Conservation (phyloP, 2,888 invertebrate genomes). For the Acleris emargana region DNA sequence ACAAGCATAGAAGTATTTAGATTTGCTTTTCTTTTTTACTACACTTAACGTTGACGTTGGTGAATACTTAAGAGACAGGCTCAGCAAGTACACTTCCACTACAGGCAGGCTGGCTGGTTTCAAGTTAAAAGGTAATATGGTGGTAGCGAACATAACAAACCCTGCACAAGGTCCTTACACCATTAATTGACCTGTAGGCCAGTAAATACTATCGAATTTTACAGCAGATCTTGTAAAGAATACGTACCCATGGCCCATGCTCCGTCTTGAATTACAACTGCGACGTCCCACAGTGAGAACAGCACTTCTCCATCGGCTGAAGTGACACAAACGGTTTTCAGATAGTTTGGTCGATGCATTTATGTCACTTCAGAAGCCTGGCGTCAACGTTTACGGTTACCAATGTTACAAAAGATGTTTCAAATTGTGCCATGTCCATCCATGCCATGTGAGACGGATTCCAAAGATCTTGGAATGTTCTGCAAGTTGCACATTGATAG, state of each 20-base stretch:
- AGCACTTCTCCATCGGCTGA: slow-evolving; percentile 1
- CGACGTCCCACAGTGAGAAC: slow-evolving; percentile 37
- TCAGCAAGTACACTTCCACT: too few species aligned
- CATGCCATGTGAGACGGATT: too few species aligned
- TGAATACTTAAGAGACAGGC: too few species aligned
- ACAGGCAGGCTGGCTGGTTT: too few species aligned
- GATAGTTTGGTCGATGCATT: slow-evolving; percentile 29
- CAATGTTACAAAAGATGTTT: neutral
- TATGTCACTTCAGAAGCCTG: slow-evolving; percentile 35
- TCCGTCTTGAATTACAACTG: slow-evolving; percentile 46
- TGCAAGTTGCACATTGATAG: too few species aligned
- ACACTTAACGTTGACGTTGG: too few species aligned
- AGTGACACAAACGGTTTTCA: slow-evolving; percentile 14
- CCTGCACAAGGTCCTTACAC: neutral
- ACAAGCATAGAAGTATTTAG: too few species aligned
- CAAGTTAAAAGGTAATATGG: too few species aligned
- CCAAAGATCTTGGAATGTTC: too few species aligned
- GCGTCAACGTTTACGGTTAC: slow-evolving; percentile 37
- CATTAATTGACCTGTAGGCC: neutral
- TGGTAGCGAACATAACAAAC: too few species aligned
- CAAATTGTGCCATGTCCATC: too few species aligned
- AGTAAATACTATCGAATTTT: neutral
- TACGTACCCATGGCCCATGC: slow-evolving; percentile 1
- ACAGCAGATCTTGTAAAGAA: slow-evolving; percentile 8
- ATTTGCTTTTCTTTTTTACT: too few species aligned